Evolutionary conservation across 2,888 invertebrate species (phyloP), one percentile per base, ranked within the genome.

Genomic region (Pycnomerus fuliginosus): DNA sequence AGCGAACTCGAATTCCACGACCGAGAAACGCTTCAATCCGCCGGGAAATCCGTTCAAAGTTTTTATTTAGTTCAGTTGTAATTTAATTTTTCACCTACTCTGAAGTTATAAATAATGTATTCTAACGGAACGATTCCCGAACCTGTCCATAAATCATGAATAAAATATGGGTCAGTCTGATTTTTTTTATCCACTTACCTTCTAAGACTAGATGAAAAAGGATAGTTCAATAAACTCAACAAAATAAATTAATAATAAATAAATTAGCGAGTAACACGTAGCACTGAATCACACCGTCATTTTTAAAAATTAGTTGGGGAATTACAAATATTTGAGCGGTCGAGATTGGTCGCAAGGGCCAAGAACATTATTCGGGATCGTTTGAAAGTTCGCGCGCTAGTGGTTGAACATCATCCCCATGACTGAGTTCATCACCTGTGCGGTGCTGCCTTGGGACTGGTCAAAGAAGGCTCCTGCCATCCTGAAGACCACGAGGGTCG

Each of bases 361-460:
- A n/a, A n/a, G n/a, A n/a, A n/a, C n/a, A n/a, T n/a, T n/a, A n/a
- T n/a, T n/a, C n/a, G n/a, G n/a, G n/a, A n/a, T n/a, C n/a, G 15
- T 44, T 56, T 53, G 36, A 53, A 60, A 50, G 52, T 58, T 58
- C 60, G 64, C 66, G 66, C 63, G 64, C 61, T 61, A 61, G 48
- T 53, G 48, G 50, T 48, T 58, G 56, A 59, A 56, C 55, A 64
- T 59, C 67, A 64, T 67, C 64, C 61, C 64, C 67, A 62, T 61
- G 61, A 56, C 59, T 53, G 56, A 63, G 65, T 48, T 65, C 65
- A 53, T 60, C 59, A 61, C 63, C 64, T 58, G 62, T 53, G 60
- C 65, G 63, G 56, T 58, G 67, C 61, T 61, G 55, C 60, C 61
- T 53, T 62, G 62, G 65, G 59, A 69, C 69, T 69, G 65, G 56